Evolutionary conservation across 2,113 vertebrate genomes (phyloP), one percentile per base, ranked within the genome.

Genomic region (Microtus pennsylvanicus): DNA sequence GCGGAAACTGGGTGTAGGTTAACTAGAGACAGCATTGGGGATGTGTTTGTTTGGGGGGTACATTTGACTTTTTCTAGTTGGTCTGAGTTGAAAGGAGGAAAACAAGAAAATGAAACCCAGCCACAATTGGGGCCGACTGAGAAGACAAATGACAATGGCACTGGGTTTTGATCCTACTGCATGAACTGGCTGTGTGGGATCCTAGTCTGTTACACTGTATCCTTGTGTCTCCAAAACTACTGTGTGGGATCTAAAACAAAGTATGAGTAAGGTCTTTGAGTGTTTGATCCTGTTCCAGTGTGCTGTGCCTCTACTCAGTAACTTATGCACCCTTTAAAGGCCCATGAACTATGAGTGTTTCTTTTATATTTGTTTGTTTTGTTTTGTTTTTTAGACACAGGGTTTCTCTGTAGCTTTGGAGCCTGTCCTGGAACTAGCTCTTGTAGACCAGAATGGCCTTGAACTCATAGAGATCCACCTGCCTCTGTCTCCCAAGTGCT

Each of bases 241-340:
- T 87, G 9, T 52, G 74, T 78, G 42, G 12, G 10, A 75, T 70
- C 11, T 93, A 72, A 91, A 91, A 16, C 24, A 91, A 91, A 90
- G 85, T 63, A 5, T 0, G 7, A 55, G 63, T 65, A 11, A 63
- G 4, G 1, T 76, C 24, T 52, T 85, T 63, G 80, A 22, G 4
- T 70, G 0, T 80, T 10, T 63, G 83, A 69, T 26, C 19, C 67
- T 26, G 63, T 16, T 77, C 35, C 50, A 76, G 14, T 70, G 21
- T 63, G 7, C 55, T 42, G 0, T 92, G 24, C 30, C 14, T 75
- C 8, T 5, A 35, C 19, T 11, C 33, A 91, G 7, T 61, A 78
- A 42, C 11, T 94, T 87, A 42, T 92, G 58, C 38, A 67, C 10
- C 7, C 90, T 90, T 93, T 81, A 89, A 76, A 78, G 89, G 89